Conservation (phyloP, 2,113 vertebrate genomes). For the Coracopsis vasa region DNA sequence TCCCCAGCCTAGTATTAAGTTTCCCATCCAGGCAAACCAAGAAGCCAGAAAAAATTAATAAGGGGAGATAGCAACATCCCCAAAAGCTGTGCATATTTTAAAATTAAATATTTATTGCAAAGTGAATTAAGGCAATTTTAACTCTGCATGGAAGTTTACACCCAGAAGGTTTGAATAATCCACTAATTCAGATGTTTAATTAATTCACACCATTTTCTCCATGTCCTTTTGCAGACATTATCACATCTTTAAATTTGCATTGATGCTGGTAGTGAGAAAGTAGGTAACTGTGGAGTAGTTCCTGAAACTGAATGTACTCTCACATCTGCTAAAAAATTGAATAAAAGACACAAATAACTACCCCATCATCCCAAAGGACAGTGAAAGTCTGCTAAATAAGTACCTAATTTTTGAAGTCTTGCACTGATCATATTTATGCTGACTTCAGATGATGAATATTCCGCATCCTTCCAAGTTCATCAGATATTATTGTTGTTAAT, state of each 20-base stretch:
- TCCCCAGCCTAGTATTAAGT: not conserved
- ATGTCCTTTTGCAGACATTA: not conserved
- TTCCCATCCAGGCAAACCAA: not conserved
- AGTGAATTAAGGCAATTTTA: slow-evolving; percentile 1
- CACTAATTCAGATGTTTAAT: not conserved
- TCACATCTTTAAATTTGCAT: not conserved
- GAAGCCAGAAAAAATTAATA: not conserved
- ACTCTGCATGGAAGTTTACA: not conserved
- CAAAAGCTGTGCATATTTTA: slow-evolving; percentile 6
- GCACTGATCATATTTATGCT: not conserved
- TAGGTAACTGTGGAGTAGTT: not conserved
- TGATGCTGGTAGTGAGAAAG: not conserved
- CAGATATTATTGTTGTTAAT: not conserved
- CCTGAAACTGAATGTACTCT: not conserved
- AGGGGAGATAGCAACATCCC: not conserved
- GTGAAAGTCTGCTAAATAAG: not conserved
- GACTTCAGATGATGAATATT: not conserved
- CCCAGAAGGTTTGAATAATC: not conserved
- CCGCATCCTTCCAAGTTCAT: not conserved
- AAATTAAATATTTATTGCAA: not conserved
- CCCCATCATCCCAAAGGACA: not conserved
- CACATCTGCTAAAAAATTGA: not conserved
- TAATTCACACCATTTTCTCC: not conserved
- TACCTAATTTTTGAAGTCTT: not conserved
- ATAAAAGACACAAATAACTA: not conserved